A percentile compares a stretch with the other conserved stretches of the same genome.
Evolutionary conservation across 2,888 invertebrate genomes (phyloP).

Genomic region (Elmis aenea): DNA sequence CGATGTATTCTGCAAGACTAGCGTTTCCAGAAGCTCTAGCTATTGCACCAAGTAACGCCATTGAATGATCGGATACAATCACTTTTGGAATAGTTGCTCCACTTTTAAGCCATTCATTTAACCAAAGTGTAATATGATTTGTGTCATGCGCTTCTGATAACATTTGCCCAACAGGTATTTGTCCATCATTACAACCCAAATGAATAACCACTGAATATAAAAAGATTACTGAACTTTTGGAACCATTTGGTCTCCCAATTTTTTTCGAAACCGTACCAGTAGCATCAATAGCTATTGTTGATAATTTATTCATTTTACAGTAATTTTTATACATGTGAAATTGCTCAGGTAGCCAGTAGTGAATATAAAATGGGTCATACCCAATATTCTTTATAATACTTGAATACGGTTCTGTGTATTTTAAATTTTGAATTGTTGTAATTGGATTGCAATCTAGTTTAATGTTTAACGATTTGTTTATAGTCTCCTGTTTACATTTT

Average conservation of each 20-base stretch:
- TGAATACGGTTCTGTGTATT: too few species aligned
- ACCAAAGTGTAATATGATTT: slow-evolving; percentile 7
- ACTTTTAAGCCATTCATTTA: slow-evolving; percentile 8
- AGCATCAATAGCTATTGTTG: slow-evolving; percentile 6
- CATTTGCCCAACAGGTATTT: slow-evolving; percentile 14
- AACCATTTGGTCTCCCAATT: slow-evolving; percentile 4
- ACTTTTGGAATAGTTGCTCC: slow-evolving; percentile 10
- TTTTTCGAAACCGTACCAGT: slow-evolving; percentile 11
- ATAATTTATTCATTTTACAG: slow-evolving; percentile 1
- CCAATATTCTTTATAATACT: too few species aligned
- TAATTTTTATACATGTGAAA: slow-evolving; percentile 7
- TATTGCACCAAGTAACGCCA: slow-evolving; percentile 10
- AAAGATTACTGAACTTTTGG: slow-evolving; percentile 7
- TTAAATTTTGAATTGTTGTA: too few species aligned
- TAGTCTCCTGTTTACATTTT: too few species aligned
- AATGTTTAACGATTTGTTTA: too few species aligned
- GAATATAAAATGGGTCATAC: slow-evolving; percentile 7
- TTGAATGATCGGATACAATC: slow-evolving; percentile 10
- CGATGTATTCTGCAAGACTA: too few species aligned
- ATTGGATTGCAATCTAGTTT: too few species aligned
- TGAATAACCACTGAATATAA: slow-evolving; percentile 10
- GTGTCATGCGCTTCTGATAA: slow-evolving; percentile 10
- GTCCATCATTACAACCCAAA: slow-evolving; percentile 1
- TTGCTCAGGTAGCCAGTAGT: slow-evolving; percentile 11
- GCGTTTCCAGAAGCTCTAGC: slow-evolving; percentile 5